Conservation (phyloP, 2,888 invertebrate species). For the Hypena proboscidalis region DNA sequence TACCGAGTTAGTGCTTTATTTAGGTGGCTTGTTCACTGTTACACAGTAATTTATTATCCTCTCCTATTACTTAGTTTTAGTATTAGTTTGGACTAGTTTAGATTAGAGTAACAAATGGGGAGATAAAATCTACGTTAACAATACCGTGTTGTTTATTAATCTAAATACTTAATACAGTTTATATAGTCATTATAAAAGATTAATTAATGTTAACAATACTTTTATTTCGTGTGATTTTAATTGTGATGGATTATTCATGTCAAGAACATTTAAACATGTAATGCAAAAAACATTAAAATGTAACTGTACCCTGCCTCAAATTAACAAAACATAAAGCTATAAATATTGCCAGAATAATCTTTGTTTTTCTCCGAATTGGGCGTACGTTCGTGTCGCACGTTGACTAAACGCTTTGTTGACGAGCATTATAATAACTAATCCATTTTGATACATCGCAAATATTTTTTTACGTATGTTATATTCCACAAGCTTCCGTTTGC, state of each 20-base stretch:
- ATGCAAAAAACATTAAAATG: constrained; percentile 12
- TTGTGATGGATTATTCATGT: constrained; percentile 1
- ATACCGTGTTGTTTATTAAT: constrained; percentile 1
- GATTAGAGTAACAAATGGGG: constrained; percentile 4
- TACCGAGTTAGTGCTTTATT: constrained; percentile 3
- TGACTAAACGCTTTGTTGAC: too few relatives aligned
- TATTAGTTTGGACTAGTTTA: constrained; percentile 1
- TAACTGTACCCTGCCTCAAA: constrained; percentile 16
- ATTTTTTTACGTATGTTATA: too few relatives aligned
- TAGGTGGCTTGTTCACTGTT: constrained; percentile 4
- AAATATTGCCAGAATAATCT: constrained; percentile 29
- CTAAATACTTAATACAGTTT: not conserved
- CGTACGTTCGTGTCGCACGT: too few relatives aligned
- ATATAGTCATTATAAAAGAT: constrained; percentile 4
- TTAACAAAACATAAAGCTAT: constrained; percentile 32
- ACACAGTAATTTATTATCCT: constrained; percentile 6
- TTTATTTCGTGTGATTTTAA: not conserved
- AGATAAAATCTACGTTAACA: constrained; percentile 7
- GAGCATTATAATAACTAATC: too few relatives aligned
- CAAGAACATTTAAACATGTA: constrained; percentile 6
- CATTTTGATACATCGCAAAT: constrained; percentile 10
- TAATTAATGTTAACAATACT: not conserved
- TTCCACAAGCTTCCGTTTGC: too few relatives aligned
- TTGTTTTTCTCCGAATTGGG: constrained; percentile 17
- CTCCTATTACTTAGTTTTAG: not conserved